Evolutionary conservation across 2,888 invertebrate species (phyloP).

Genomic region (Drosophila neonasuta): DNA sequence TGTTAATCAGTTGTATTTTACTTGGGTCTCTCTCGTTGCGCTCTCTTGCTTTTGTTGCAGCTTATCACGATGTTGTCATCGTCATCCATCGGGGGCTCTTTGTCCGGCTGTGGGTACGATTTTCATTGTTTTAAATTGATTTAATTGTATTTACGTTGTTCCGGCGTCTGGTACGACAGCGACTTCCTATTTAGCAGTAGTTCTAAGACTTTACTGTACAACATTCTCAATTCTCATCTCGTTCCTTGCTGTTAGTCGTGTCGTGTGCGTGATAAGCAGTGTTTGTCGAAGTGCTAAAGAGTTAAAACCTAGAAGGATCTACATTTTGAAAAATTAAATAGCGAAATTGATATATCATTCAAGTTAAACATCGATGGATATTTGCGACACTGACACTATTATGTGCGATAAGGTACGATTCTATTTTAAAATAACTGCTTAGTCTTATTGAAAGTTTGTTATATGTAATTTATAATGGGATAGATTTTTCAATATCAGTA

Average conservation of each 20-base stretch:
- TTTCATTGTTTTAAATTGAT: constrained; percentile 75
- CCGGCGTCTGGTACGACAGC: constrained; percentile 55
- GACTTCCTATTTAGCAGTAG: constrained; percentile 65
- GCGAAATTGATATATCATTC: constrained; percentile 1
- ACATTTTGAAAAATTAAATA: not conserved
- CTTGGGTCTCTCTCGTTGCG: constrained; percentile 29
- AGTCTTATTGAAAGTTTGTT: not conserved
- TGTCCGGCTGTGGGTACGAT: constrained; percentile 45
- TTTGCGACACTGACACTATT: constrained; percentile 12
- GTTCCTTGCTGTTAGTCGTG: constrained; percentile 36
- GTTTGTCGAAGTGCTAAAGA: constrained; percentile 15
- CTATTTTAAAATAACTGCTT: not conserved
- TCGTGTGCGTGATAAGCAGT: constrained; percentile 42
- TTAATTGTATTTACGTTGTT: constrained; percentile 71
- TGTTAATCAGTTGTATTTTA: constrained; percentile 51
- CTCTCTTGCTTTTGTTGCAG: constrained; percentile 38
- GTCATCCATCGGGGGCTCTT: constrained; percentile 48
- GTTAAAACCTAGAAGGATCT: not conserved
- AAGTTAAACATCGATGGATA: constrained; percentile 4
- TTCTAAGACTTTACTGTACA: constrained; percentile 39
- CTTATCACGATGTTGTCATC: constrained; percentile 48
- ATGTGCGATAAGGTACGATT: constrained; percentile 58
- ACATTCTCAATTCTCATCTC: constrained; percentile 42
- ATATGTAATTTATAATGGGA: not conserved
- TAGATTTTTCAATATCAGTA: too few species aligned